Conservation (phyloP, 2,113 vertebrate species). For the Sylvia atricapilla region DNA sequence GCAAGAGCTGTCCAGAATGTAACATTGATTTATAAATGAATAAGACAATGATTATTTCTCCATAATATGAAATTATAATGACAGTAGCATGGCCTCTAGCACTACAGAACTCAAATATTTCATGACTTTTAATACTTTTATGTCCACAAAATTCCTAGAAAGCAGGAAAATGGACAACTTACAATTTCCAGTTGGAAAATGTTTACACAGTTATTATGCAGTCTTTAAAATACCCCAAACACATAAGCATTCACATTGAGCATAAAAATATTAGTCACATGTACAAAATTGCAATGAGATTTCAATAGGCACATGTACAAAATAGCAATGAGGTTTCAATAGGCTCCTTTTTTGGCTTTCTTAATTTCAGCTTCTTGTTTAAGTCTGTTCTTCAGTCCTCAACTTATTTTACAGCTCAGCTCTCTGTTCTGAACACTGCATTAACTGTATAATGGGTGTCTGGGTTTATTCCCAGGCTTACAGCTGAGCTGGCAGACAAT, state of each 20-base stretch:
- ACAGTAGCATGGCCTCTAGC: background rate
- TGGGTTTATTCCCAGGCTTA: slow-evolving; percentile 10
- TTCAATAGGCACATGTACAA: background rate
- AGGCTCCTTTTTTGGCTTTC: background rate
- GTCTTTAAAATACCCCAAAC: background rate
- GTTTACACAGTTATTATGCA: background rate
- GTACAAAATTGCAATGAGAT: background rate
- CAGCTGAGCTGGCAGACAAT: background rate
- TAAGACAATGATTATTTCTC: background rate
- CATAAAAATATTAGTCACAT: background rate
- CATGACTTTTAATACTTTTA: background rate
- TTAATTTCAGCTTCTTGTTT: background rate
- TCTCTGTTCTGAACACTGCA: background rate
- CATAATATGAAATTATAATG: background rate
- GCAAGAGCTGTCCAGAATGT: background rate
- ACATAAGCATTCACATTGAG: fast-evolving
- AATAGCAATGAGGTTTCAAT: background rate
- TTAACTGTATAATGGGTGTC: background rate
- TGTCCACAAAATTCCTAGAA: background rate
- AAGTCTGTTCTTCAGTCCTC: background rate
- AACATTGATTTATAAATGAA: background rate
- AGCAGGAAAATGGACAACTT: background rate
- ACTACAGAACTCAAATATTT: background rate
- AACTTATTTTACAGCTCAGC: background rate
- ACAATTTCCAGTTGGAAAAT: background rate